These are phyloP conservation scores for Allophyes oxyacanthae DNA, from an alignment of 2,888 invertebrate genomes.

Conservation along the genomic window DNA sequence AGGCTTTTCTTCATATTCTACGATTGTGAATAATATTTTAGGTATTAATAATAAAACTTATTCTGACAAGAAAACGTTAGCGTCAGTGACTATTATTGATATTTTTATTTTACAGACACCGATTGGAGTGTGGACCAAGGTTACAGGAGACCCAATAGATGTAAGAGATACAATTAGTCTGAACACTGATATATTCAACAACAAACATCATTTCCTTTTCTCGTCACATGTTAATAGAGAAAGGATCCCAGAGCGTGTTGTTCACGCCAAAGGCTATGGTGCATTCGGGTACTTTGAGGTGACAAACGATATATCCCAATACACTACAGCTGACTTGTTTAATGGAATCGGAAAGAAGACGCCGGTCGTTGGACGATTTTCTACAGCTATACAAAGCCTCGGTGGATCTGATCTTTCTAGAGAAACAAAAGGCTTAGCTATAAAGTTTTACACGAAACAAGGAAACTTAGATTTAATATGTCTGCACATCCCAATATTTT, in stretches of 20 bases:
- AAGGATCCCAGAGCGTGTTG: conserved; percentile 97
- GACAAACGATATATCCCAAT: conserved; percentile 92
- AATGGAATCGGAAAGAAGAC: conserved; percentile 89
- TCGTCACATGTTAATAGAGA: conserved; percentile 92
- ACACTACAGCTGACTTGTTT: conserved; percentile 90
- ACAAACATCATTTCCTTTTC: conserved; percentile 78
- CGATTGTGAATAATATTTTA: too few species aligned
- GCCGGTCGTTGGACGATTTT: conserved; percentile 88
- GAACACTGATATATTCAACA: conserved; percentile 61
- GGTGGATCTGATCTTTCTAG: conserved; percentile 89
- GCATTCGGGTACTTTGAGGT: conserved; percentile 95
- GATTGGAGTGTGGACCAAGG: conserved; percentile 32
- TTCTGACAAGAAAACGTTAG: too few species aligned
- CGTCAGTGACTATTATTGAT: neutral
- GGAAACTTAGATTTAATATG: conserved; percentile 97
- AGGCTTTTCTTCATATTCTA: too few species aligned
- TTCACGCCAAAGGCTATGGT: conserved; percentile 97
- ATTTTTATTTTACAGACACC: conserved; percentile 19
- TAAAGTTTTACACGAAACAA: conserved; percentile 97
- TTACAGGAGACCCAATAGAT: conserved; percentile 79
- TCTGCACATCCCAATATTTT: conserved; percentile 95
- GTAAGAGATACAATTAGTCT: conserved; percentile 84
- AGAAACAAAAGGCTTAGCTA: conserved; percentile 93
- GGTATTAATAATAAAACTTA: too few species aligned
- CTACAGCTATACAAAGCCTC: conserved; percentile 89